Percentiles rank a stretch among this genome's conserved stretches.
Evolutionary conservation across 2,888 invertebrate genomes (phyloP).

Genomic region (Drosophila rubida): DNA sequence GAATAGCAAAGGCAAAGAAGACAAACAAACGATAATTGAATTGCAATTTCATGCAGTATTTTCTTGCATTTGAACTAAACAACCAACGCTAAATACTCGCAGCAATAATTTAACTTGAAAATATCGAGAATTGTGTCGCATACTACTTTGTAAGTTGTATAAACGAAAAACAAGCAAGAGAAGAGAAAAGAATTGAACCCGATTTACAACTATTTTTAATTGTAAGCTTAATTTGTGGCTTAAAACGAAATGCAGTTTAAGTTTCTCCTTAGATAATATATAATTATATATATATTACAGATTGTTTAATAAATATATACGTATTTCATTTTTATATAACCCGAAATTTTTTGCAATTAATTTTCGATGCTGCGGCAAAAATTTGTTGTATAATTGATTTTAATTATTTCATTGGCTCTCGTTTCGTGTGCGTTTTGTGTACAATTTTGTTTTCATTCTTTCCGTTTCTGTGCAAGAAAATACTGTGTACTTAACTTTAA

Average conservation of each 20-base stretch:
- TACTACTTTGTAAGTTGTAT: conserved; percentile 54
- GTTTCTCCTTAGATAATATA: conserved; percentile 73
- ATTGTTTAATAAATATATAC: conserved; percentile 75
- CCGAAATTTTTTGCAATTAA: conserved; percentile 55
- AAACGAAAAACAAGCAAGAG: conserved; percentile 25
- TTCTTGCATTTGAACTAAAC: conserved; percentile 64
- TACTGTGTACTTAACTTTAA: conserved; percentile 43
- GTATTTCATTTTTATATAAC: conserved; percentile 75
- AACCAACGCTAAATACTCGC: conserved; percentile 47
- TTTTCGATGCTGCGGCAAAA: conserved; percentile 36
- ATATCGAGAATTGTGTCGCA: conserved; percentile 36
- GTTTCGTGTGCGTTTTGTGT: conserved; percentile 35
- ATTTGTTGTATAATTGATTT: conserved; percentile 36
- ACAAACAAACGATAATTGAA: not conserved
- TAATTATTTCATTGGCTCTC: conserved; percentile 30
- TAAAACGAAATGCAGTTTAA: conserved; percentile 57
- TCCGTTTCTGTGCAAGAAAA: conserved; percentile 71
- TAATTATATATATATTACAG: conserved; percentile 61
- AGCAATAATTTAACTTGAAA: conserved; percentile 37
- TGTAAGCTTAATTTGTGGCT: conserved; percentile 57
- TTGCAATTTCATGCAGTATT: conserved; percentile 73
- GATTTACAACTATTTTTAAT: conserved; percentile 34
- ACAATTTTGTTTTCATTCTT: conserved; percentile 22
- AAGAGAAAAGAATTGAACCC: too few relatives aligned
- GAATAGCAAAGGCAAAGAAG: conserved; percentile 17